These are phyloP conservation scores for Pemphredon lugubris DNA, from an alignment of 2,888 invertebrate species.

Conservation along the genomic window DNA sequence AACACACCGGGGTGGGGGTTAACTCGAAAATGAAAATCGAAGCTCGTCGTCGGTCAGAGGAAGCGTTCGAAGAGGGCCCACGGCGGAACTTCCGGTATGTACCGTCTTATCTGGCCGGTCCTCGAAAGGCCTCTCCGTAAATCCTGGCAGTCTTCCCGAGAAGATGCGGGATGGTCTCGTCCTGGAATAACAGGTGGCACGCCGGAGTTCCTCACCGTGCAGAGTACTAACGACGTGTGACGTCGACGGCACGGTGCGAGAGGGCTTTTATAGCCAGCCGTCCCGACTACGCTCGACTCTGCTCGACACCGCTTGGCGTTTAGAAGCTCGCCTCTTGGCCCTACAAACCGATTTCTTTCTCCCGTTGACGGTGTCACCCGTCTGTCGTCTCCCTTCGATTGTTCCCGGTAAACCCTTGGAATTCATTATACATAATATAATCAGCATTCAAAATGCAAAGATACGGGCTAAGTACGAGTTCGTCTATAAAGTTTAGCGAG, in stretches of 20 bases:
- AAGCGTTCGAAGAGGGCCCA: constrained; percentile 5
- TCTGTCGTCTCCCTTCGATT: background rate
- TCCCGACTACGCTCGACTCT: constrained; percentile 56
- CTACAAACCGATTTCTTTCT: constrained; percentile 47
- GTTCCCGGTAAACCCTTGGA: background rate
- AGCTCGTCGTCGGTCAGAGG: no score
- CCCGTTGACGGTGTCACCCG: background rate
- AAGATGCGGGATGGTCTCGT: constrained; percentile 15
- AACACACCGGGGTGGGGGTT: no score
- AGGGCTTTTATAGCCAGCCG: constrained; percentile 76
- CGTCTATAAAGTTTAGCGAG: no score
- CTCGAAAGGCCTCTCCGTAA: background rate
- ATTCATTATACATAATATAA: no score
- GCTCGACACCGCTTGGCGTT: constrained; percentile 56
- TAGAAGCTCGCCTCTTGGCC: constrained; percentile 37
- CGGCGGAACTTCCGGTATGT: constrained; percentile 33
- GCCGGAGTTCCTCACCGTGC: constrained; percentile 71
- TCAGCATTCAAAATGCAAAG: no score
- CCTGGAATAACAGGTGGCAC: constrained; percentile 62
- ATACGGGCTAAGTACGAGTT: no score
- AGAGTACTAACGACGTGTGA: constrained; percentile 77
- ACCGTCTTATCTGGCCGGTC: background rate
- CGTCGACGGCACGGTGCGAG: constrained; percentile 71
- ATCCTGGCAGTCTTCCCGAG: constrained; percentile 1
- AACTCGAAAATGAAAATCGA: no score